Base-by-base conservation (phyloP, 2,888 invertebrate species). In the Conops quadrifasciatus region DNA sequence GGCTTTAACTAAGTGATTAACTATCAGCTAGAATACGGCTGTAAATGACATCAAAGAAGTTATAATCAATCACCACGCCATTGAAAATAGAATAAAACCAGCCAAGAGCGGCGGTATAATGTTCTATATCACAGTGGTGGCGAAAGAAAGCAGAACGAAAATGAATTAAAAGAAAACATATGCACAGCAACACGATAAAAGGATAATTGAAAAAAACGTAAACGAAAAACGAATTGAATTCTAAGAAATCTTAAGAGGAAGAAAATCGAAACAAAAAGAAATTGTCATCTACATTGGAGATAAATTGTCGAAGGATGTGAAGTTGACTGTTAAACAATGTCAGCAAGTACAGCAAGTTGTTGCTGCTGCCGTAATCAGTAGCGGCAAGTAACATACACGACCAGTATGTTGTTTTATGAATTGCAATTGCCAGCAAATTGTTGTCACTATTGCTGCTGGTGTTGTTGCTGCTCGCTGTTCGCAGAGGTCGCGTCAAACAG, bases 81-180 rank as follows among this genome's bases (percentile, higher is more conserved):
- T 71, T 36, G 9, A 36, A 36, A 7, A 36, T 36, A 36, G 9
- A 36, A 36, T 36, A 9, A 36, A 36, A 7, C 36, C 36, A 36
- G 4, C 5, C 36, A 36, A 36, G 4, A 36, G 36, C 36, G 5
- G 9, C 36, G 4, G 36, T 36, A 36, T 9, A 36, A 4, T 7
- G 5, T 7, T 36, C 36, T 4, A 9, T 36, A 36, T 56, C 28
- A 72, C 60, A 63, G 66, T 70, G 60, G 59, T 71, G 59, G 60
- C 60, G 65, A 72, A 2, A 71, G 72, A 72, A 72, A 74, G 69
- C 47, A 62, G 66, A 56, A 71, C 66, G 49, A 65, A 53, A 26
- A 28, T 49, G 53, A 67, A 67, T 66, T 49, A 47, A 30, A 63
- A 26, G 16, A 69, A 65, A 13, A 36, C 64, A 59, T 28, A 19